Evolutionary conservation across 2,797 vertebrate species (phyloP), one percentile per base, ranked within the genome.

Genomic region (Lates japonicus): DNA sequence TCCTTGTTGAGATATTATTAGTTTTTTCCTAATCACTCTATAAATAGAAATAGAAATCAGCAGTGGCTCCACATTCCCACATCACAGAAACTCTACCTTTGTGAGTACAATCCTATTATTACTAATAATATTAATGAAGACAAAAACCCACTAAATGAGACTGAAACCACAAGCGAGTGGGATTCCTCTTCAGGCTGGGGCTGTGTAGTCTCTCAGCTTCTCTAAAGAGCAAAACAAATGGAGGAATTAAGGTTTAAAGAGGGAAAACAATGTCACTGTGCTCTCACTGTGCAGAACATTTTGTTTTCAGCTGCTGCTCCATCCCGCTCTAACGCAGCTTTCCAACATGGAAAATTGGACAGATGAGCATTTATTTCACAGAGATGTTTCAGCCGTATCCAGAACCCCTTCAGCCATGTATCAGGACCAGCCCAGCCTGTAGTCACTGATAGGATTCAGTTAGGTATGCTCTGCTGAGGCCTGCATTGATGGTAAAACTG

Each of bases 361-460:
- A 52, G 31, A 13, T 14, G 22, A 54, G 22, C 13, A 6, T 54
- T 22, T 29, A 29, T 54, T 22, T 29, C 51, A 25, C 22, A 17
- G 7, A 39, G n/a, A 51, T 12, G 19, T 51, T 33, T 33, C 51
- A 29, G 2, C n/a, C 13, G 35, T 19, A 17, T 54, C 49, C 66
- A 68, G 10, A 68, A 12, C 7, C 39, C 66, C 37, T 14, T 20
- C 17, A n/a, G 20, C 70, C 14, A 14, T 20, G 37, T 42, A 54
- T 59, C 41, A 11, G 2, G 6, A 17, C 31, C 57, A 59, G 33
- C 33, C 33, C 57, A 2, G 57, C 10, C 20, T 46, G n/a, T 14
- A 70, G 58, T 55, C 66, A 46, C 5, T 52, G 62, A 76, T 60
- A 7, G 60, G 67, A 70, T 64, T 39, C 7, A 12, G 59, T 49